phyloP scores from a whole-genome alignment of 2,888 invertebrate genomes.

The Protodeltote pygarga region DNA sequence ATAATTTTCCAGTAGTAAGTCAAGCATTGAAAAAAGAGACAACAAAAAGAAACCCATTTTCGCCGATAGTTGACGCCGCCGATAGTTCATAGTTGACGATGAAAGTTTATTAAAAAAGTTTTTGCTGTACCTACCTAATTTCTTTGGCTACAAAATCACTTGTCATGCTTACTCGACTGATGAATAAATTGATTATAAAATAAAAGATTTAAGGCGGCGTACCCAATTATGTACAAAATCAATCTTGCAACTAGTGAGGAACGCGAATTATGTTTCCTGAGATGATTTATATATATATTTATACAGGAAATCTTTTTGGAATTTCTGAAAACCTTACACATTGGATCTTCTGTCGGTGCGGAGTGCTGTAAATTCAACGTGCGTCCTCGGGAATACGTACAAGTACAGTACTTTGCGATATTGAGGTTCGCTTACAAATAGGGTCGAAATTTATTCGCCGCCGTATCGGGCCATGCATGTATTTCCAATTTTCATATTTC shows the following conservation, averaged over 20 bases:
- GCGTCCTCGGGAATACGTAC: slow-evolving; percentile 49
- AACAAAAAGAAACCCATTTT: too few relatives aligned
- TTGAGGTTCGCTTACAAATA: slow-evolving; percentile 73
- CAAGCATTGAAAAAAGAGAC: too few relatives aligned
- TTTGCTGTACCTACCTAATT: too few relatives aligned
- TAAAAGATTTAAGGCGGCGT: slow-evolving; percentile 41
- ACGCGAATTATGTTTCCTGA: too few relatives aligned
- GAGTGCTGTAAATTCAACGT: slow-evolving; percentile 46
- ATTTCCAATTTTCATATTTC: slow-evolving; percentile 85
- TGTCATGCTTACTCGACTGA: slow-evolving; percentile 7
- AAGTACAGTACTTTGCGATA: slow-evolving; percentile 54
- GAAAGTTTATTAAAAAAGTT: too few relatives aligned
- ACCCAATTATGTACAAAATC: slow-evolving; percentile 9
- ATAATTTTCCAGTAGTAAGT: too few relatives aligned
- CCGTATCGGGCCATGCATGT: slow-evolving; percentile 65
- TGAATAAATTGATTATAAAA: slow-evolving; percentile 37
- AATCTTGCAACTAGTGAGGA: too few relatives aligned
- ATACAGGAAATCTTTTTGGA: too few relatives aligned
- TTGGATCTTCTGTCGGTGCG: slow-evolving; percentile 51
- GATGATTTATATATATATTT: too few relatives aligned
- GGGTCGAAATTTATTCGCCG: slow-evolving; percentile 76
- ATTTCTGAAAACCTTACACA: slow-evolving; percentile 17
- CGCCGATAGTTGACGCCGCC: too few relatives aligned
- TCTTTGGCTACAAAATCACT: too few relatives aligned
- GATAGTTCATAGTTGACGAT: too few relatives aligned